Evolutionary conservation across 1,140 invertebrate species (phyloP), one percentile per base, ranked within the genome.

Genomic region (Chrysopa pallens): DNA sequence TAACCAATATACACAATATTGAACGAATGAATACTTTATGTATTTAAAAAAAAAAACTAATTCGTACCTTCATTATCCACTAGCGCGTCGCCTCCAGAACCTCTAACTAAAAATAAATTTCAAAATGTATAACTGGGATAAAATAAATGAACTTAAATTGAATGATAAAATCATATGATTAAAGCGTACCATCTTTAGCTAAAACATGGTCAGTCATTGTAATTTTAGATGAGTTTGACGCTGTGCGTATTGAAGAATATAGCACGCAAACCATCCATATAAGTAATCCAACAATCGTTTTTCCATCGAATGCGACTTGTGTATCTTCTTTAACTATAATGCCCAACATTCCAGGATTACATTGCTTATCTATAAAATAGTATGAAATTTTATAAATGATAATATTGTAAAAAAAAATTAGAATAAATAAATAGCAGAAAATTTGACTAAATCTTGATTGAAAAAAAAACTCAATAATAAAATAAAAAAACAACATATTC

Each of bases 181-280:
- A 23, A 23, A 23, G 17, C 17, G 66, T 68, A 48, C 73, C 78
- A 48, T 84, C 76, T 53, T 81, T 74, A 13, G 74, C 71, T 6
- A 85, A 66, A 47, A 84, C 73, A 51, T 82, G 80, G 14, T 85
- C 79, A 1, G 79, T 74, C 68, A 80, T 77, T 23, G 78, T 79
- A 45, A 86, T 72, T 58, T 78, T 82, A 1, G 78, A 78, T 0
- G 76, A 78, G 48, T 76, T 80, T 8, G 84, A 84, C 11, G 84
- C 84, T 8, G 84, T 85, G 12, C 85, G 73, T 13, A 94, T 71
- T 46, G 81, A 90, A 29, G 91, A 94, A 63, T 98, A 98, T 11
- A 98, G 69, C 15, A 99, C 85, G 62, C 91, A 96, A 52, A 80
- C 74, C 52, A 94, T 80, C 87, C 91, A 98, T 50, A 98, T 85